Percentiles rank a stretch among this genome's conserved stretches.
These are phyloP conservation scores for Drosophila equinoxialis DNA, from an alignment of 1,140 invertebrate genomes.

Conservation along the genomic window DNA sequence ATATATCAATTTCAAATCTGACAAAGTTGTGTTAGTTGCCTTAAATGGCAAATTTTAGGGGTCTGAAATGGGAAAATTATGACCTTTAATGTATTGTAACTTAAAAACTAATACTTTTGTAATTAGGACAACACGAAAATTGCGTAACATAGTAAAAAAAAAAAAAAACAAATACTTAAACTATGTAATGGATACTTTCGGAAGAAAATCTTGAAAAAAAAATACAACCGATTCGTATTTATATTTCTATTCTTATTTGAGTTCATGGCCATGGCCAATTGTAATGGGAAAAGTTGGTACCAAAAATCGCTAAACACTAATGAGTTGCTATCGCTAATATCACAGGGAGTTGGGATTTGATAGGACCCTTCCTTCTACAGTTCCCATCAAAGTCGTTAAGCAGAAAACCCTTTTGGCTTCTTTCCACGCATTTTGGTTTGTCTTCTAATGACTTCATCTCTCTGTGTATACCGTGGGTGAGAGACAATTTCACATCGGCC, in stretches of 20 bases:
- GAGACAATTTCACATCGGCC: conserved; percentile 67
- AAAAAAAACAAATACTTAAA: no score
- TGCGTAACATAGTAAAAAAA: no score
- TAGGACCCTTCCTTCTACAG: conserved; percentile 14
- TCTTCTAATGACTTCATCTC: conserved; percentile 77
- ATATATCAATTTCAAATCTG: no score
- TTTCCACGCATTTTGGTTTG: conserved; percentile 65
- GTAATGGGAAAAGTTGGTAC: conserved; percentile 65
- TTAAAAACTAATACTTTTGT: no score
- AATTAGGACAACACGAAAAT: no score
- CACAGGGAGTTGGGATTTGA: conserved; percentile 15
- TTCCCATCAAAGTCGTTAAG: conserved; percentile 69
- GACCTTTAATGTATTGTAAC: no score
- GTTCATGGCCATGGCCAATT: conserved; percentile 59
- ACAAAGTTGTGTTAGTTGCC: no score
- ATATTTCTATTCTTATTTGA: not conserved
- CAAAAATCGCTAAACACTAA: conserved; percentile 68
- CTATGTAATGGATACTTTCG: no score
- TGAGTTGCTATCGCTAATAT: conserved; percentile 65
- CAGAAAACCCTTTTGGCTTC: conserved; percentile 72
- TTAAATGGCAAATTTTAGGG: no score
- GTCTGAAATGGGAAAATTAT: no score
- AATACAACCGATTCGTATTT: not conserved
- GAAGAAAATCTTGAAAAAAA: no score
- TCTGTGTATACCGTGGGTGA: conserved; percentile 33